Conservation (phyloP, 2,113 vertebrate genomes). For the Sarotherodon lohbergeri region DNA sequence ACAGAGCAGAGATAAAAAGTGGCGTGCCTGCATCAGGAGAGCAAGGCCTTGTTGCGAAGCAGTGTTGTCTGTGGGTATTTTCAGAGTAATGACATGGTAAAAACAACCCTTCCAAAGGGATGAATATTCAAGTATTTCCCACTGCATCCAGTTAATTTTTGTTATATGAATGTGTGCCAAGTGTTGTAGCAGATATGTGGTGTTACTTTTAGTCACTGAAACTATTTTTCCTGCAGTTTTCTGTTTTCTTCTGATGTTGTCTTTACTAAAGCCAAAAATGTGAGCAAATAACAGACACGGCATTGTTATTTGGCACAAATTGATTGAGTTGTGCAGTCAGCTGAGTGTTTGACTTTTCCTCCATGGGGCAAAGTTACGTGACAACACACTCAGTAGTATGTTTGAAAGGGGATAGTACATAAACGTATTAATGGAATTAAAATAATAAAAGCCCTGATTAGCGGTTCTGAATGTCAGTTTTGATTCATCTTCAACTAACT, state of each 20-base stretch:
- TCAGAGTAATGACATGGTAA: not conserved
- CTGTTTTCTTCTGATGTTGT: not conserved
- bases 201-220: not conserved
- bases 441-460: not conserved
- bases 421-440: not conserved
- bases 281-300: not conserved
- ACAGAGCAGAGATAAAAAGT: not conserved
- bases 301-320: not conserved
- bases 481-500: not conserved
- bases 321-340: not conserved
- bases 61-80: not conserved
- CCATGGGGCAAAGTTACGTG: not conserved
- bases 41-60: not conserved
- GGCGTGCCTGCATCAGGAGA: not conserved
- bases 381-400: not conserved
- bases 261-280: not conserved
- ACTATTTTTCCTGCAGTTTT: not conserved
- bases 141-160: not conserved
- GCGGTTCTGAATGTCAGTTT: not conserved
- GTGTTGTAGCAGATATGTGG: not conserved
- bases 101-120: not conserved
- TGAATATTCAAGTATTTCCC: rapidly evolving
- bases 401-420: not conserved
- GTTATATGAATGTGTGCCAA: not conserved
- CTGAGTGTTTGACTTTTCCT: not conserved